Percentiles rank a stretch among this genome's conserved stretches.
phyloP scores from a whole-genome alignment of 2,888 invertebrate genomes.

The Meghimatium bilineatum region DNA sequence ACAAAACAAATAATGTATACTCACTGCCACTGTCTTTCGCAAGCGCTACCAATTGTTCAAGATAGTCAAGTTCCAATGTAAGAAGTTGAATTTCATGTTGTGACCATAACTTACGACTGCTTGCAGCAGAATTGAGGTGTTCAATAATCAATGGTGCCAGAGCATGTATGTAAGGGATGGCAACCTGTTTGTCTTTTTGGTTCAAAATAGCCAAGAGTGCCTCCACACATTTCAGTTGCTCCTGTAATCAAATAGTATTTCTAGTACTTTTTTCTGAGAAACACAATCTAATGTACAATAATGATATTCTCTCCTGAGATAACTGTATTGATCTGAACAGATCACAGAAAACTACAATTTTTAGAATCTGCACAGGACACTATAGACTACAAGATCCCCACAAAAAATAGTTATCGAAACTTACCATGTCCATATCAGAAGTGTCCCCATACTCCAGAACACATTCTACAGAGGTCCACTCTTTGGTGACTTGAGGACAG shows the following conservation, averaged over 20 bases:
- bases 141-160: slow-evolving; percentile 88
- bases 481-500: too few relatives aligned
- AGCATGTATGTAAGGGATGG: slow-evolving; percentile 88
- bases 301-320: too few relatives aligned
- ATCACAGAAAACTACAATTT: too few relatives aligned
- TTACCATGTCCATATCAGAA: too few relatives aligned
- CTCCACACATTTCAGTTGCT: slow-evolving; percentile 87
- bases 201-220: slow-evolving; percentile 87
- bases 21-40: slow-evolving; percentile 88
- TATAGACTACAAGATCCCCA: too few relatives aligned
- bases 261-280: neutral
- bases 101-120: slow-evolving; percentile 80
- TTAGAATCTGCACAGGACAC: too few relatives aligned
- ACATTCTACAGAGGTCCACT: too few relatives aligned
- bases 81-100: slow-evolving; percentile 85
- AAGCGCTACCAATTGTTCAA: slow-evolving; percentile 86
- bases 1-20: slow-evolving; percentile 73
- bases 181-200: slow-evolving; percentile 84
- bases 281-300: too few relatives aligned
- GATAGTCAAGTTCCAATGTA: slow-evolving; percentile 85
- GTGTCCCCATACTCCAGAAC: too few relatives aligned
- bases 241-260: slow-evolving; percentile 77
- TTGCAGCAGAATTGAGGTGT: slow-evolving; percentile 83
- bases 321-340: too few relatives aligned
- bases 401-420: too few relatives aligned